phyloP scores from a whole-genome alignment of 2,888 invertebrate genomes.

The Gari tellinella region DNA sequence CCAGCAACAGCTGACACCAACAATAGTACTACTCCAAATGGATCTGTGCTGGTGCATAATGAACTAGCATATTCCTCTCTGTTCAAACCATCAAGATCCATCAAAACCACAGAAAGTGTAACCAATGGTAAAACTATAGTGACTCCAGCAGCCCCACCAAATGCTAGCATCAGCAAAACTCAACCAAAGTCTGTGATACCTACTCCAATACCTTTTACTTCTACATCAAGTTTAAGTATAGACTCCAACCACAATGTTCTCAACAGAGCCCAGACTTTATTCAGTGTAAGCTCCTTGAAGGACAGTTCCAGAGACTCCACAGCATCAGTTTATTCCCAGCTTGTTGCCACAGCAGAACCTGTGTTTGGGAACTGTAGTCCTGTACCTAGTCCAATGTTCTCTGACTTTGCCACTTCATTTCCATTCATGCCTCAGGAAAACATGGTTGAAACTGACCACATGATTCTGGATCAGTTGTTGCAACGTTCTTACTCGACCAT shows the following conservation, averaged over 20 bases:
- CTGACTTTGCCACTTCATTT: constrained; percentile 30
- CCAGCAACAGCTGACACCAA: too few relatives aligned
- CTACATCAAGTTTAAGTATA: too few relatives aligned
- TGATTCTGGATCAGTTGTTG: constrained; percentile 28
- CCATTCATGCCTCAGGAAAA: constrained; percentile 24
- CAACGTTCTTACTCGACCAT: not conserved
- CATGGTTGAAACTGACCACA: constrained; percentile 31
- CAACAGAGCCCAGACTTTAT: constrained; percentile 36
- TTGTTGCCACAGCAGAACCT: constrained; percentile 7
- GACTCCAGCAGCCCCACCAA: too few relatives aligned
- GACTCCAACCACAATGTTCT: constrained; percentile 15
- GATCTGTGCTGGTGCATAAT: too few relatives aligned
- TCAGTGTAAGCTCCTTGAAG: constrained; percentile 32
- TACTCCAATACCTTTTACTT: too few relatives aligned
- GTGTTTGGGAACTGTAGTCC: constrained; percentile 26
- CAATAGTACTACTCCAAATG: not conserved
- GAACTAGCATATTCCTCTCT: too few relatives aligned
- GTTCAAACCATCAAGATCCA: too few relatives aligned
- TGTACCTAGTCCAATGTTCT: constrained; percentile 37
- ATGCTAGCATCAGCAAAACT: too few relatives aligned
- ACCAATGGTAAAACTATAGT: too few relatives aligned
- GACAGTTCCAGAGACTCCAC: constrained; percentile 1
- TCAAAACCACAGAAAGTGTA: too few relatives aligned
- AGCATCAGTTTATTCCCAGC: not conserved
- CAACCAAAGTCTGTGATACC: too few relatives aligned